Base-by-base conservation (phyloP, 2,113 vertebrate genomes). In the Siphamia tubifer region DNA sequence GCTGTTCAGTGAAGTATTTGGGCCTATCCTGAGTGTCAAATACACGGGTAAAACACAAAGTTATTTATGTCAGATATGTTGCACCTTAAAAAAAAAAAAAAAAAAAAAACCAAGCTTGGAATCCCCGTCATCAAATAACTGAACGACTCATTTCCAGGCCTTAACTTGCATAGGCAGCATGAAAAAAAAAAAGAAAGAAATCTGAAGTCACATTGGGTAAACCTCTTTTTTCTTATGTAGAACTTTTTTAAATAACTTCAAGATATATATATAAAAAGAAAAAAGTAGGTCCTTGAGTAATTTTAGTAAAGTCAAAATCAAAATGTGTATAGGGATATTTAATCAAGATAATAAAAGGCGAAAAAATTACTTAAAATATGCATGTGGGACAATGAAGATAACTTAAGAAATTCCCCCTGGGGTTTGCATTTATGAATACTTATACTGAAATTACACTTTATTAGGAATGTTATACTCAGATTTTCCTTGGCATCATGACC, bases 161-260 rank as follows among this genome's bases (percentile, higher is more conserved):
- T 64, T n/a, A 68, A 72, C 92, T 96, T 96, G 96, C 95, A 98
- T 96, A 96, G 94, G 93, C 94, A 93, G 94, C 93, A 84, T 15
- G 68, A 71, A 61, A 88, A 36, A 53, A 38, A 43, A 71, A 71
- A 61, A 88, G 32, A 53, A 38, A 43, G 28, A 44, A 61, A 21
- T 92, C 4, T 58, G 88, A 93, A 92, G 87, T 89, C 92, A 81
- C 92, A 47, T 25, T 58, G 63, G 49, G 53, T 36, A 35, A 42
- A 60, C 6, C 51, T 53, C 53, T 60, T 55, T 66, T 32, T 40
- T 48, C 19, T 40, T 52, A 43, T 30, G 21, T 27, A 74, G 32
- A 53, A 65, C 31, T 78, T 82, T 57, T 43, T 52, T 40, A 8
- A 54, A 27, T 20, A 24, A 44, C 52, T 63, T 60, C 28, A 0